Percentiles rank a stretch among this genome's conserved stretches.
phyloP scores from a whole-genome alignment of 2,797 vertebrate genomes.

The Cercopithecus petaurista region DNA sequence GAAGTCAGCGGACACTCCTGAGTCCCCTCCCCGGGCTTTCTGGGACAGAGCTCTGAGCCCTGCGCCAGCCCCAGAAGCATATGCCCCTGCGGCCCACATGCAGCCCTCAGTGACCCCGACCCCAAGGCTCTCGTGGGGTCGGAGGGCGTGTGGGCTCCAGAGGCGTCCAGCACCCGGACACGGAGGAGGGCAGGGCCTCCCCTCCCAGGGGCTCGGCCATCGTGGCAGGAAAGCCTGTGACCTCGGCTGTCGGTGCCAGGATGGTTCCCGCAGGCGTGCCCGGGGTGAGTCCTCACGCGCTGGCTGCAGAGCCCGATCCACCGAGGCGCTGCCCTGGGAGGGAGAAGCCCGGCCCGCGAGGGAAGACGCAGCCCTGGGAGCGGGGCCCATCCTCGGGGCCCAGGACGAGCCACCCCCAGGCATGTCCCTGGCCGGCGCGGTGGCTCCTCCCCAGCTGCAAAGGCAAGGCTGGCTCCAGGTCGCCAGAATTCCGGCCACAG shows the following conservation, averaged over 20 bases:
- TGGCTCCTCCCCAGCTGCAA: no score
- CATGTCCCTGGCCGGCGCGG: background rate
- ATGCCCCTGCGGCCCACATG: background rate
- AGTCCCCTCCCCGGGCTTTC: background rate
- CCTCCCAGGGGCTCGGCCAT: accelerated
- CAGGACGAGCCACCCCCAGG: background rate
- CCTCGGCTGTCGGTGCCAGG: background rate
- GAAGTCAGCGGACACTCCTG: background rate
- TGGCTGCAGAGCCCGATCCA: background rate
- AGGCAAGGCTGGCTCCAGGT: no score
- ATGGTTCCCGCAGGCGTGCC: background rate
- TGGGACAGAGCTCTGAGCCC: background rate
- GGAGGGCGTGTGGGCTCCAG: background rate
- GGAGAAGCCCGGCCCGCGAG: background rate
- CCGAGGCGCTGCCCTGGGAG: background rate
- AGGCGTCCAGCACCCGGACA: background rate
- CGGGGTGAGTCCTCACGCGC: background rate
- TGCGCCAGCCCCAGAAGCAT: background rate
- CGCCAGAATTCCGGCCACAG: background rate
- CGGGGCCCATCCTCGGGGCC: background rate
- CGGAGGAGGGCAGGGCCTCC: no score
- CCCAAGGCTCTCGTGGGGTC: no score
- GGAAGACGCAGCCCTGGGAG: background rate
- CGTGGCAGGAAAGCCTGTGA: no score
- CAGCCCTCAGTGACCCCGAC: background rate